These are phyloP conservation scores for Syngnathus scovelli DNA, from an alignment of 2,113 vertebrate species.

Conservation along the genomic window DNA sequence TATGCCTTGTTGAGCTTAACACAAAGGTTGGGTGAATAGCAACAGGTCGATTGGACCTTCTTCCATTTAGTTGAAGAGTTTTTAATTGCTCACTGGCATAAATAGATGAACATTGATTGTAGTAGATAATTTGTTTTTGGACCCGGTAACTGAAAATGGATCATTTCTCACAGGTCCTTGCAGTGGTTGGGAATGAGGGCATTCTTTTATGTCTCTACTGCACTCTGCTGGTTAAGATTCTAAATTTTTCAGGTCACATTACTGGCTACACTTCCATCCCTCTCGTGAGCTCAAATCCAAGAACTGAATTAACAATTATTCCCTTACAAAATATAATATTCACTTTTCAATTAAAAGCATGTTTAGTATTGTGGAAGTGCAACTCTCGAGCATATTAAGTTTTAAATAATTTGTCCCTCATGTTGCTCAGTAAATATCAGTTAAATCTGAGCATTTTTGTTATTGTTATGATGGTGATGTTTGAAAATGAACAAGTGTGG, in stretches of 20 bases:
- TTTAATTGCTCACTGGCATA: not conserved
- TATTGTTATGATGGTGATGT: not conserved
- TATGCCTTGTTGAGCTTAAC: too few species aligned
- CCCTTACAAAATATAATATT: not conserved
- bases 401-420: not conserved
- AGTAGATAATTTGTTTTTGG: not conserved
- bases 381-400: not conserved
- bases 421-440: not conserved
- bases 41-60: not conserved
- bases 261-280: not conserved
- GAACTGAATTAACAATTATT: not conserved
- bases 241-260: not conserved
- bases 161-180: not conserved
- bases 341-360: not conserved
- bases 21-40: not conserved
- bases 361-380: not conserved
- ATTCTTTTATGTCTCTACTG: conserved; percentile 30
- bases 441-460: not conserved
- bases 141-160: not conserved
- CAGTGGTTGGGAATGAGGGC: not conserved
- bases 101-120: not conserved
- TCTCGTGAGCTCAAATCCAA: not conserved
- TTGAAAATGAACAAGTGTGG: not conserved
- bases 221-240: conserved; percentile 43
- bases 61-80: not conserved